phyloP scores from a whole-genome alignment of 2,113 vertebrate species.

The Sinocyclocheilus maitianheensis region DNA sequence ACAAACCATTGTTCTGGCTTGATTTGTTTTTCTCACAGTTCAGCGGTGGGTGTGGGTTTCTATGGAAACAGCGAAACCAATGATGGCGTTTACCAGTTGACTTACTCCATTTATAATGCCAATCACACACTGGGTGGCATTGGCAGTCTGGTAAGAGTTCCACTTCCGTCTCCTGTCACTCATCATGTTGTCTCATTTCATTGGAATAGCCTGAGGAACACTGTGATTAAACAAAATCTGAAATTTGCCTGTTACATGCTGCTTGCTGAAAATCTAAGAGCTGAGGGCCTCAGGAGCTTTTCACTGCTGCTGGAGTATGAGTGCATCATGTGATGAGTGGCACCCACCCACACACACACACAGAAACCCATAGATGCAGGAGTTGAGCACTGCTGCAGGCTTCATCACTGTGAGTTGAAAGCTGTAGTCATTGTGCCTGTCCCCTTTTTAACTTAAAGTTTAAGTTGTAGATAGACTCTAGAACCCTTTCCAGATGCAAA shows the following conservation, averaged over 20 bases:
- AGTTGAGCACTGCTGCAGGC: neutral
- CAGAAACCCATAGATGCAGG: neutral
- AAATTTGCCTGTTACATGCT: neutral
- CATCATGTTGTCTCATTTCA: slow-evolving; percentile 4
- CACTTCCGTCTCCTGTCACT: slow-evolving; percentile 31
- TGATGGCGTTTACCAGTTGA: slow-evolving; percentile 91
- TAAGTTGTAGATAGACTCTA: neutral
- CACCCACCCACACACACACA: neutral
- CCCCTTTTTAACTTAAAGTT: neutral
- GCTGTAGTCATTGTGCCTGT: neutral
- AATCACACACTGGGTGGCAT: slow-evolving; percentile 90
- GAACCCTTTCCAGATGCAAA: neutral
- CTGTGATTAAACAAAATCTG: slow-evolving; percentile 25
- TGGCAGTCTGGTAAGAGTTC: slow-evolving; percentile 83
- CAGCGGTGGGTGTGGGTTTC: slow-evolving; percentile 91
- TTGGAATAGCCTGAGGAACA: slow-evolving; percentile 9
- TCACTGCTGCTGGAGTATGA: neutral
- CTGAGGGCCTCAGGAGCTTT: neutral
- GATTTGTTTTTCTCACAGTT: slow-evolving; percentile 71
- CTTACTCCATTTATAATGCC: slow-evolving; percentile 88
- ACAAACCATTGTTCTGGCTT: slow-evolving; percentile 14
- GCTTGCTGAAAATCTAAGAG: neutral
- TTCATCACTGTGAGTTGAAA: neutral
- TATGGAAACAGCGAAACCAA: slow-evolving; percentile 98
- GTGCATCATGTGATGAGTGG: slow-evolving; percentile 10